Evolutionary conservation across 2,888 invertebrate genomes (phyloP), one percentile per base, ranked within the genome.

Genomic region (Camptogramma bilineatum): DNA sequence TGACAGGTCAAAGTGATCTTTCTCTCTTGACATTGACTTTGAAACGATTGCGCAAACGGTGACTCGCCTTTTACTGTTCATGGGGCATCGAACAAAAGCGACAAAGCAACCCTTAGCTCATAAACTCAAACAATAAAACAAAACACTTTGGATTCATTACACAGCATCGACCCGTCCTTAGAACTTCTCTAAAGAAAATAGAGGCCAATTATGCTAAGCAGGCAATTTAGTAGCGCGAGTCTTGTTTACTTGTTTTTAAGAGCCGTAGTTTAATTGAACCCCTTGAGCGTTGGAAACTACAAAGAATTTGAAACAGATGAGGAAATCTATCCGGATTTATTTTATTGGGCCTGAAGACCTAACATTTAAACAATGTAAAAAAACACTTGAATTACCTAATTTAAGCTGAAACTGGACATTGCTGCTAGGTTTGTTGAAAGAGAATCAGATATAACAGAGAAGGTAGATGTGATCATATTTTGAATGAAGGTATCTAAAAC

Each of bases 191-290:
- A 80, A 79, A 78, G 75, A 81, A 81, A 84, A 81, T 78, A 79
- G 74, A 69, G 75, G 80, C 80, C 84, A 87, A 86, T 90, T 86
- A 86, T 85, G 83, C 73, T 81, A 79, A 85, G 78, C 73, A 85
- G 82, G 78, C 83, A 83, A 83, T 88, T 87, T 79, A 76, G 80
- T 72, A 75, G 74, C 75, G 74, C 75, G 63, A 72, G 68, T 70
- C 75, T 78, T 82, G 81, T 84, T 86, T 81, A 73, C 80, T 84
- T 81, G 79, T 81, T 84, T 81, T 77, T 79, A 81, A 84, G 79
- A 78, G 73, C 71, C 70, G 68, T 77, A 80, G 71, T 83, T 84
- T 84, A 84, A 87, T 84, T 83, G 81, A 76, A 82, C 77, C 76
- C 80, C 64, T 79, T 67, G 56, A 75, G 68, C 17, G 31, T 52